These are phyloP conservation scores for Tetranychus piercei DNA, from an alignment of 2,888 invertebrate species.

Conservation along the genomic window DNA sequence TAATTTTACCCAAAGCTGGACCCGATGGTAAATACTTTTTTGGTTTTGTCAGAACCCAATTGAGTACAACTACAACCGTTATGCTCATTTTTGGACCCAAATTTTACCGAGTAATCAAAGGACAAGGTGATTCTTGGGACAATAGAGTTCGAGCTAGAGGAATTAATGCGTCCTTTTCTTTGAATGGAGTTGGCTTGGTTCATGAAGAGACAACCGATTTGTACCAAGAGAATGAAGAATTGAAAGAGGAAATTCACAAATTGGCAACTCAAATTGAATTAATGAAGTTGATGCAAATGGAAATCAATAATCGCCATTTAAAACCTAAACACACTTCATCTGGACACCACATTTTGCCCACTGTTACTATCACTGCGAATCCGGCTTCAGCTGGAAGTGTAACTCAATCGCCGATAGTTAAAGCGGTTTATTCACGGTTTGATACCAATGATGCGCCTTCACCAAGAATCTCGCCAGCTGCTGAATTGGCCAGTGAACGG, in stretches of 20 bases:
- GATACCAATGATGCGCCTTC: constrained; percentile 28
- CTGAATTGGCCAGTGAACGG: constrained; percentile 28
- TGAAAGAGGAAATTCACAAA: constrained; percentile 79
- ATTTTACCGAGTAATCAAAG: constrained; percentile 58
- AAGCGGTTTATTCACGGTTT: constrained; percentile 29
- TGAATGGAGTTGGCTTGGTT: constrained; percentile 65
- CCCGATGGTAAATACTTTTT: constrained; percentile 81
- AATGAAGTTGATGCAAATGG: constrained; percentile 85
- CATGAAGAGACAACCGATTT: constrained; percentile 60
- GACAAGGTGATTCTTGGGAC: constrained; percentile 77
- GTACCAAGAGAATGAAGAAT: constrained; percentile 72
- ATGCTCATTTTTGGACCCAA: constrained; percentile 66
- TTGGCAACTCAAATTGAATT: constrained; percentile 76
- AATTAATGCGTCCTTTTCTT: constrained; percentile 62
- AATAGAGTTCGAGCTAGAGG: constrained; percentile 61
- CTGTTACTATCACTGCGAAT: constrained; percentile 18
- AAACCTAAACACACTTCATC: constrained; percentile 39
- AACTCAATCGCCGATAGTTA: constrained; percentile 27
- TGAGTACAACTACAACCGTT: constrained; percentile 62
- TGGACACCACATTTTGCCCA: neutral
- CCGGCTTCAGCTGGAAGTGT: constrained; percentile 19
- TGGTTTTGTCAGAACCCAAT: constrained; percentile 72
- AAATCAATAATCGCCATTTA: constrained; percentile 70
- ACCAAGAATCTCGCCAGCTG: constrained; percentile 28
- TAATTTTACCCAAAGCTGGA: constrained; percentile 64